These are phyloP conservation scores for Trichogramma dendrolimi DNA, from an alignment of 2,888 invertebrate species.

Conservation along the genomic window DNA sequence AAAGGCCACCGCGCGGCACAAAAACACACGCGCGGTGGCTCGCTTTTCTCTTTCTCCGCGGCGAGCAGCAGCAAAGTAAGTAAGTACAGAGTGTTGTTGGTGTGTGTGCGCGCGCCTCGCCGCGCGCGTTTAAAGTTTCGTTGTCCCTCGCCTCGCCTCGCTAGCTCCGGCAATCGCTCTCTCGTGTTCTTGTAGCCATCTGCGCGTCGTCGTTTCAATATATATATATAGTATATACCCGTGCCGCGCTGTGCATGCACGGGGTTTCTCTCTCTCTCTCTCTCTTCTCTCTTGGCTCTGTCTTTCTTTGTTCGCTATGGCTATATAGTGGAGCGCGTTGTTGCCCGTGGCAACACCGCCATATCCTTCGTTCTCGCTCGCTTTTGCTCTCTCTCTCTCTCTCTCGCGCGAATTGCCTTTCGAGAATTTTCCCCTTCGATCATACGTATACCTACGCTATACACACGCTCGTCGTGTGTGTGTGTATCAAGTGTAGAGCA, in stretches of 20 bases:
- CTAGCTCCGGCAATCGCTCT: background rate
- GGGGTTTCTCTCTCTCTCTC: constrained; percentile 18
- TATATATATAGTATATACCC: background rate
- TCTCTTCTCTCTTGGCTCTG: background rate
- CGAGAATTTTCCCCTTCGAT: constrained; percentile 26
- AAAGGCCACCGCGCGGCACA: too few relatives aligned
- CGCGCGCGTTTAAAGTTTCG: too few relatives aligned
- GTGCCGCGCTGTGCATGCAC: constrained; percentile 1
- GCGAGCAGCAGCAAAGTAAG: too few relatives aligned
- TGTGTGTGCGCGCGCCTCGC: too few relatives aligned
- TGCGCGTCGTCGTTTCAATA: constrained; percentile 3
- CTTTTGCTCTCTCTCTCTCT: background rate
- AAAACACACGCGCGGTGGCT: too few relatives aligned
- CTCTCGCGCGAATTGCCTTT: constrained; percentile 13
- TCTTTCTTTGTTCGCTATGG: constrained; percentile 16
- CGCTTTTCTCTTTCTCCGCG: too few relatives aligned
- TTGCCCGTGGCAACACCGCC: constrained; percentile 15
- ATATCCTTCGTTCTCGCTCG: background rate
- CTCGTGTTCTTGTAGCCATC: background rate
- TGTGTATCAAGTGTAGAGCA: too few relatives aligned
- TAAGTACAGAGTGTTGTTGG: too few relatives aligned
- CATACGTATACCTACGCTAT: too few relatives aligned
- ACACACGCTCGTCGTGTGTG: too few relatives aligned
- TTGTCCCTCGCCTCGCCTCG: constrained; percentile 4
- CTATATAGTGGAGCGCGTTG: constrained; percentile 6